Evolutionary conservation across 1,140 invertebrate species (phyloP).

Genomic region (Lamellibrachia luymesi): DNA sequence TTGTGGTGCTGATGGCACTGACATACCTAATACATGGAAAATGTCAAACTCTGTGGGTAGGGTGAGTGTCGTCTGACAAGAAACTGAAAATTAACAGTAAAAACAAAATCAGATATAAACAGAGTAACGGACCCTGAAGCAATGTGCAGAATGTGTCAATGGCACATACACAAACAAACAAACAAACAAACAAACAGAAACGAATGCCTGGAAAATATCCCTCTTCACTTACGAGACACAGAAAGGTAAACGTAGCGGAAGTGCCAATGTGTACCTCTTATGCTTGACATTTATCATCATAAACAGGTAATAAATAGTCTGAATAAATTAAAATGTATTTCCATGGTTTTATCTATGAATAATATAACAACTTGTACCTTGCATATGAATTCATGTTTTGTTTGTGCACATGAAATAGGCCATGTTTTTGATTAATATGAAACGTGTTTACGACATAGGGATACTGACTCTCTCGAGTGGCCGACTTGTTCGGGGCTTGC

Average conservation of each 20-base stretch:
- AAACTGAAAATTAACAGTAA: constrained; percentile 33
- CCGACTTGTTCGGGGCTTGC: no score
- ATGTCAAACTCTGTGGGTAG: constrained; percentile 46
- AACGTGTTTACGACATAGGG: neutral
- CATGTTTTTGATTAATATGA: neutral
- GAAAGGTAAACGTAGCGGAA: no score
- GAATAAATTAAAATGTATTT: neutral
- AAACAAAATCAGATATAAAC: neutral
- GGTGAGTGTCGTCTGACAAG: constrained; percentile 43
- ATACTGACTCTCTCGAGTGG: neutral
- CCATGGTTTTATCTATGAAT: neutral
- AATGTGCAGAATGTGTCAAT: neutral
- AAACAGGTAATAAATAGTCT: neutral
- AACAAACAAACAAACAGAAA: neutral
- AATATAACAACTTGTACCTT: neutral
- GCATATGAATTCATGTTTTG: neutral
- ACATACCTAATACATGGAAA: constrained; percentile 39
- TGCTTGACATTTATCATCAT: neutral
- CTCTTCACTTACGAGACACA: no score
- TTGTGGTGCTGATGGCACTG: neutral
- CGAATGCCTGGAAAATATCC: neutral
- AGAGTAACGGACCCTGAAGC: neutral
- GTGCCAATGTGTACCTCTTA: neutral
- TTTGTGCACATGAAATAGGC: neutral
- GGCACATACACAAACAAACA: neutral